Conservation (phyloP, 2,888 invertebrate genomes). For the Nysson spinosus region DNA sequence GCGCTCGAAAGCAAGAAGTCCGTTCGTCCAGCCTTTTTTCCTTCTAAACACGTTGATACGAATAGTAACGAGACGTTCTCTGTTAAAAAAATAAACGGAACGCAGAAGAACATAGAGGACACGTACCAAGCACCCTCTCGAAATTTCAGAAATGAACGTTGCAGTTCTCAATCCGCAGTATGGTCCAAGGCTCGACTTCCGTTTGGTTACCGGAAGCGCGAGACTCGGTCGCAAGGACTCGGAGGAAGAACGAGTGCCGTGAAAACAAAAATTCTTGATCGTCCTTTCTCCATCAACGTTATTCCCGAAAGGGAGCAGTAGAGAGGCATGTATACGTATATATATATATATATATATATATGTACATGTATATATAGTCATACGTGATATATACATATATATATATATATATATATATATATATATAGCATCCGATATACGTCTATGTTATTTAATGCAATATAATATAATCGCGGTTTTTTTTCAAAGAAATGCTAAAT, state of each 20-base stretch:
- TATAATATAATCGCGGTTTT: conserved; percentile 64
- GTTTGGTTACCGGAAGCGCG: conserved; percentile 6
- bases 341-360: conserved; percentile 37
- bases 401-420: conserved; percentile 29
- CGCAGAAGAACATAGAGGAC: conserved; percentile 36
- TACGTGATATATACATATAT: conserved; percentile 46
- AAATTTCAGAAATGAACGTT: conserved; percentile 6
- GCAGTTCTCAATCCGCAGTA: conserved; percentile 8
- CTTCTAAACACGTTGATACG: conserved; percentile 24
- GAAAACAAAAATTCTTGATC: conserved; percentile 28
- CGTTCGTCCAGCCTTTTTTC: conserved; percentile 25
- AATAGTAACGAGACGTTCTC: conserved; percentile 15
- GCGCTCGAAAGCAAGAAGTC: conserved; percentile 4
- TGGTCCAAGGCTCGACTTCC: neutral
- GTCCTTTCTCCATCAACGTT: conserved; percentile 32
- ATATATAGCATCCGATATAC: conserved; percentile 42
- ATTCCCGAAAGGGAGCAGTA: conserved; percentile 37
- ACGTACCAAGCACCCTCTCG: conserved; percentile 44
- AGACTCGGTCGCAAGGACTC: conserved; percentile 15
- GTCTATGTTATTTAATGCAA: conserved; percentile 62
- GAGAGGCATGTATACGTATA: conserved; percentile 20
- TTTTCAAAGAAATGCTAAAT: conserved; percentile 65
- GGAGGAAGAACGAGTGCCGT: conserved; percentile 33
- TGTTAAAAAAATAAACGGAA: conserved; percentile 25
- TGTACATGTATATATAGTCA: conserved; percentile 20